Evolutionary conservation across 1,140 invertebrate genomes (phyloP).

Genomic region (Wasmannia auropunctata): DNA sequence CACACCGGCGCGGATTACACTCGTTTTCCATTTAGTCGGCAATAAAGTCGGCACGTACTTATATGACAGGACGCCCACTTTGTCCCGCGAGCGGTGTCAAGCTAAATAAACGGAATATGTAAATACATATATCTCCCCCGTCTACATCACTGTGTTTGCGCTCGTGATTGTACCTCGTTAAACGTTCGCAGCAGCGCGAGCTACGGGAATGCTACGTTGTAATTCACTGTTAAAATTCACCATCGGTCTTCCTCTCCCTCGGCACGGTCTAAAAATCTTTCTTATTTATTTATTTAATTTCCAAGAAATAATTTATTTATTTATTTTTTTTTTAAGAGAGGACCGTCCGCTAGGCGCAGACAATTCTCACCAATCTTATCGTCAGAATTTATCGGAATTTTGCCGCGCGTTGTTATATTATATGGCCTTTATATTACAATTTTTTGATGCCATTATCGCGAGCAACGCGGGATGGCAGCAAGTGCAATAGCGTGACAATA

Average conservation of each 20-base stretch:
- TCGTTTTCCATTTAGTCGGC: neutral
- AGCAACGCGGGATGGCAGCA: neutral
- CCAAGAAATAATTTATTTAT: neutral
- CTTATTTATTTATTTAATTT: neutral
- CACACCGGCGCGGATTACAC: neutral
- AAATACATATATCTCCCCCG: conserved; percentile 27
- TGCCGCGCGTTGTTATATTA: neutral
- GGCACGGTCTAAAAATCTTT: neutral
- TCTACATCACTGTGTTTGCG: neutral
- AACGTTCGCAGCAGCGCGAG: neutral
- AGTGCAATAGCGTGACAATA: neutral
- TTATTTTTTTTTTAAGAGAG: neutral
- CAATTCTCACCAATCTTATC: neutral
- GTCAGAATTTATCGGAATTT: neutral
- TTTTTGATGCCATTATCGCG: neutral
- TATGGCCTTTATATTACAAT: neutral
- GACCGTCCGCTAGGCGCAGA: neutral
- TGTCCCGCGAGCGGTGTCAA: neutral
- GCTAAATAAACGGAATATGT: conserved; percentile 29
- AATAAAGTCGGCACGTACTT: neutral
- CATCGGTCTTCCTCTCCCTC: neutral
- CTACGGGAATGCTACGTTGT: neutral
- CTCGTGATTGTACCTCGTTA: conserved; percentile 22
- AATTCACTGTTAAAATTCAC: neutral
- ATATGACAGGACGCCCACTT: conserved; percentile 3